Evolutionary conservation across 2,113 vertebrate species (phyloP).

Genomic region (Pseudopipra pipra): DNA sequence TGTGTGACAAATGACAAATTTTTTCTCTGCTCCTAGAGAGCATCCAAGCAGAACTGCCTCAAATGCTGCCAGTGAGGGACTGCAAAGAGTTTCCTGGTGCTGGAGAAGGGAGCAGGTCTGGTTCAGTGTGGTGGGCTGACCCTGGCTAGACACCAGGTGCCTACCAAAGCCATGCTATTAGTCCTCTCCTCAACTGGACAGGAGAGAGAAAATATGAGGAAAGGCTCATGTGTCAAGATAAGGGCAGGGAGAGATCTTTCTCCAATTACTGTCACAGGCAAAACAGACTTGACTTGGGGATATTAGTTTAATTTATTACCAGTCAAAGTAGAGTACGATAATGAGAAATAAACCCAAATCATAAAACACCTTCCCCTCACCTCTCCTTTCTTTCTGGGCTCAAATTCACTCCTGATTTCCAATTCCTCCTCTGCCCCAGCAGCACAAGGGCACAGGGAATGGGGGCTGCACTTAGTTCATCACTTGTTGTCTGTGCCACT

Average conservation of each 20-base stretch:
- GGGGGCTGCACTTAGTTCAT: background rate
- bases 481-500: background rate
- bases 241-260: background rate
- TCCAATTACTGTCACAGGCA: background rate
- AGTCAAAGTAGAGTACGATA: background rate
- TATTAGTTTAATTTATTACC: background rate
- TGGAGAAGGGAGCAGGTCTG: background rate
- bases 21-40: background rate
- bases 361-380: background rate
- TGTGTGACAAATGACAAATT: rapidly evolving
- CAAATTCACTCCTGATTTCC: background rate
- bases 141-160: background rate
- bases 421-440: background rate
- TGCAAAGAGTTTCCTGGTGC: background rate
- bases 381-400: background rate
- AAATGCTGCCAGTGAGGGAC: background rate
- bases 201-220: background rate
- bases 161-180: background rate
- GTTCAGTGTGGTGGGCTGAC: background rate
- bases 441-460: background rate
- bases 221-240: background rate
- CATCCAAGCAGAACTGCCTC: background rate
- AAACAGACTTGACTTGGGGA: background rate
- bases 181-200: background rate
- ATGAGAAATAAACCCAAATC: background rate